Percentiles rank a stretch among this genome's conserved stretches.
Evolutionary conservation across 2,888 invertebrate genomes (phyloP).

Genomic region (Zhuqinia jingwanae): DNA sequence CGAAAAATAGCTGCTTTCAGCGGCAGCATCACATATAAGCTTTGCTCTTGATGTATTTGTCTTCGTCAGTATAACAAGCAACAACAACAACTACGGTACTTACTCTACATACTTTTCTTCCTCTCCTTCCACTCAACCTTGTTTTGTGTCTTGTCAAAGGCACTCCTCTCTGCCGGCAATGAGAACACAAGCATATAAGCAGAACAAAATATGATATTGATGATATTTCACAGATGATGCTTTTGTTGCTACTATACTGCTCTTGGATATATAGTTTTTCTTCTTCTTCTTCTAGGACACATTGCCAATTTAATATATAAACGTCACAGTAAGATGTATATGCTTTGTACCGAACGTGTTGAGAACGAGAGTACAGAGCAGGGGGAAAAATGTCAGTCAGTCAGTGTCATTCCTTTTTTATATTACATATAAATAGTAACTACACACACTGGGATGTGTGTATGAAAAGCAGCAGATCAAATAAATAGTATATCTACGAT

Average conservation of each 20-base stretch:
- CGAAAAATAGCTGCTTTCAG: not conserved
- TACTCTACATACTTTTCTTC: no score
- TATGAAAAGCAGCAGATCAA: no score
- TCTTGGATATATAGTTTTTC: not conserved
- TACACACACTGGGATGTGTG: no score
- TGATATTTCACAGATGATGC: conserved; percentile 2
- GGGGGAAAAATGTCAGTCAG: conserved; percentile 24
- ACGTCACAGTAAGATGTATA: conserved; percentile 1
- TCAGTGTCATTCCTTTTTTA: not conserved
- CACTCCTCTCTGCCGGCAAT: no score
- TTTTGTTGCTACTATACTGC: no score
- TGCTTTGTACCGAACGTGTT: not conserved
- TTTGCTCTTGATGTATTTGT: no score
- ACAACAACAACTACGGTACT: no score
- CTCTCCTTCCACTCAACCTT: no score
- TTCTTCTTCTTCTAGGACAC: not conserved
- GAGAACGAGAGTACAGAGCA: not conserved
- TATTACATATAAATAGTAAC: no score
- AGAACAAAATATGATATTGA: not conserved
- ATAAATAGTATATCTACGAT: not conserved
- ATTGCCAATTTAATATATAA: conserved; percentile 20
- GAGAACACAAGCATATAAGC: not conserved
- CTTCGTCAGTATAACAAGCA: no score
- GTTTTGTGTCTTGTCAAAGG: no score
- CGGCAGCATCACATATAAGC: no score